A percentile compares a stretch with the other conserved stretches of the same genome.
Evolutionary conservation across 2,888 invertebrate species (phyloP).

Genomic region (Brachynemurus nebulosus): DNA sequence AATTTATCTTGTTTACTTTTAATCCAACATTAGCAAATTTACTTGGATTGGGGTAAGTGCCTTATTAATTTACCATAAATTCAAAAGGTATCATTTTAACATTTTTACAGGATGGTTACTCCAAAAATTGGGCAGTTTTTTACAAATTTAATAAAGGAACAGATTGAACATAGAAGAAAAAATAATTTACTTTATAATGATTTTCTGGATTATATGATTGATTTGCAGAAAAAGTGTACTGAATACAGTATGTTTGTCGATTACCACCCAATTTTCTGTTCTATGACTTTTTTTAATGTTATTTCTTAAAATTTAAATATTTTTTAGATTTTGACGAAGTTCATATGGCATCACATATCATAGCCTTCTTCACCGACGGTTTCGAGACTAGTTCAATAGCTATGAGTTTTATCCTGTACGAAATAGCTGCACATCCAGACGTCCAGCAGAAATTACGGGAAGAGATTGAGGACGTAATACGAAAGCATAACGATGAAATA

Average conservation of each 20-base stretch:
- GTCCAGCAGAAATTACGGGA: conserved; percentile 28
- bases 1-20: conserved; percentile 7
- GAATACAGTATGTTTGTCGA: neutral
- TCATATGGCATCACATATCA: conserved; percentile 23
- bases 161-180: neutral
- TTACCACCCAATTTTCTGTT: no score
- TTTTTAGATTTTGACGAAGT: conserved; percentile 15
- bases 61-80: neutral
- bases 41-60: neutral
- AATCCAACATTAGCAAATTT: conserved; percentile 3
- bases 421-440: conserved; percentile 26
- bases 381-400: conserved; percentile 30
- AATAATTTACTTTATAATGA: neutral
- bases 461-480: conserved; percentile 24
- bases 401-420: conserved; percentile 24
- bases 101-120: neutral
- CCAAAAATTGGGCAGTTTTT: neutral
- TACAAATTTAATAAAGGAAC: neutral
- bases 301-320: neutral
- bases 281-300: neutral
- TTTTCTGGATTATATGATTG: neutral
- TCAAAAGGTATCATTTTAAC: neutral
- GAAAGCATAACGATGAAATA: conserved; percentile 22
- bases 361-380: conserved; percentile 30
- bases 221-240: neutral